Percentiles rank a stretch among this genome's conserved stretches.
Conservation (phyloP, 2,888 invertebrate genomes). For the Hesperia comma region DNA sequence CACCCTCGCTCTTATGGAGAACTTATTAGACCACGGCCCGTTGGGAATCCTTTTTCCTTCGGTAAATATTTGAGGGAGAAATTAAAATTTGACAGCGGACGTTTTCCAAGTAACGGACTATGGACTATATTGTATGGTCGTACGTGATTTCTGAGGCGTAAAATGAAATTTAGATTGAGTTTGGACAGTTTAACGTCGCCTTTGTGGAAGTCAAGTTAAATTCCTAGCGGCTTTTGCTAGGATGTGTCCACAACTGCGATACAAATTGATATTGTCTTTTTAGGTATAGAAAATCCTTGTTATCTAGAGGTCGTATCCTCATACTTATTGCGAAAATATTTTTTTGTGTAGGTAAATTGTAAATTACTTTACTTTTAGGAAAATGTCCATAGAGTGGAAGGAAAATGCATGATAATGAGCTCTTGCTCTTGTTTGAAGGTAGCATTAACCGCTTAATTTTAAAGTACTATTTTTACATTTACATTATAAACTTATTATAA, state of each 20-base stretch:
- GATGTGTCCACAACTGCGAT: not conserved
- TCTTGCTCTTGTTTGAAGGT: too few species aligned
- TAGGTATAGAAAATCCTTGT: not conserved
- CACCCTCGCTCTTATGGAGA: constrained; percentile 78
- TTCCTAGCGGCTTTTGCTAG: not conserved
- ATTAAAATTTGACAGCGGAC: constrained; percentile 84
- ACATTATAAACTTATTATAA: too few species aligned
- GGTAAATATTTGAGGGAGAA: constrained; percentile 84
- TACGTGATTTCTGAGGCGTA: constrained; percentile 81
- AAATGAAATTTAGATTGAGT: constrained; percentile 83
- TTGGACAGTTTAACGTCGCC: constrained; percentile 66
- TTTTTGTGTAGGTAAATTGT: too few species aligned
- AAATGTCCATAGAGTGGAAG: too few species aligned
- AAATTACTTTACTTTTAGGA: too few species aligned
- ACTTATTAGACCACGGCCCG: constrained; percentile 83
- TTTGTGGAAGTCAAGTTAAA: constrained; percentile 46
- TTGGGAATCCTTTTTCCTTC: constrained; percentile 83
- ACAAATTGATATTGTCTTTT: not conserved
- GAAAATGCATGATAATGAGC: too few species aligned
- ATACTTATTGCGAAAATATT: too few species aligned
- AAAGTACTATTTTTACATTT: too few species aligned
- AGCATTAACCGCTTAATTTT: too few species aligned
- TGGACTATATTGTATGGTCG: constrained; percentile 74
- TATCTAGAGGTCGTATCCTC: too few species aligned
- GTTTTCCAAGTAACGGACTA: constrained; percentile 64